These are phyloP conservation scores for Zingel zingel DNA, from an alignment of 2,113 vertebrate genomes.

Conservation along the genomic window DNA sequence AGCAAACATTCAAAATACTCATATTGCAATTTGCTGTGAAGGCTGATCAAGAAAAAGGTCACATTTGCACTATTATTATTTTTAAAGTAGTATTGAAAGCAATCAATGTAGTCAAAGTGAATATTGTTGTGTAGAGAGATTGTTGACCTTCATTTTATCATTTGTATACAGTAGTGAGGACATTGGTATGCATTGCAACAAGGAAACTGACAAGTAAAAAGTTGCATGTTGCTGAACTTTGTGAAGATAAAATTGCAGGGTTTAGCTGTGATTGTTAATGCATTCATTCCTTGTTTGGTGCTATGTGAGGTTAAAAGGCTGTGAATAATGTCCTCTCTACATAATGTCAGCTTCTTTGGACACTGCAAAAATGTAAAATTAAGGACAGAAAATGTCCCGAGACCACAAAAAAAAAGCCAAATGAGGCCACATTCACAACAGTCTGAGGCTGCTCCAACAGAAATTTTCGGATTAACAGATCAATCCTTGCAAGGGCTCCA, in stretches of 20 bases:
- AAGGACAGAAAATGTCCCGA: not conserved
- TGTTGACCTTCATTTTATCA: slow-evolving; percentile 28
- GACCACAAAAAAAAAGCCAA: slow-evolving; percentile 18
- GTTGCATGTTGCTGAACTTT: slow-evolving; percentile 35
- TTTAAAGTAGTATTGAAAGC: not conserved
- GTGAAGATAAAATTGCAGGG: slow-evolving; percentile 45
- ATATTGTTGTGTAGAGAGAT: slow-evolving; percentile 10
- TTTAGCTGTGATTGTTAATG: slow-evolving; percentile 45
- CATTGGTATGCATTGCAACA: slow-evolving; percentile 52
- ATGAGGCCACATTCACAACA: not conserved
- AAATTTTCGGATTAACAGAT: not conserved
- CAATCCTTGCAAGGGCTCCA: slow-evolving; percentile 1
- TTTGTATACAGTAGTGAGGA: not conserved
- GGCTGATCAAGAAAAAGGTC: not conserved
- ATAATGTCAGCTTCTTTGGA: slow-evolving; percentile 2
- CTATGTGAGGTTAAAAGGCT: slow-evolving; percentile 12
- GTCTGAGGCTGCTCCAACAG: not conserved
- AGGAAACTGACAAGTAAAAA: slow-evolving; percentile 22
- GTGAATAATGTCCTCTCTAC: slow-evolving; percentile 15
- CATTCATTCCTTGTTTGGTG: slow-evolving; percentile 44
- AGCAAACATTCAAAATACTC: slow-evolving; percentile 9
- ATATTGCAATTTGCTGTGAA: not conserved
- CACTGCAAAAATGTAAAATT: slow-evolving; percentile 19
- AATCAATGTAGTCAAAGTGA: slow-evolving; percentile 14
- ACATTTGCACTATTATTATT: not conserved